phyloP scores from a whole-genome alignment of 2,797 vertebrate species.

The Darevskia mixta region DNA sequence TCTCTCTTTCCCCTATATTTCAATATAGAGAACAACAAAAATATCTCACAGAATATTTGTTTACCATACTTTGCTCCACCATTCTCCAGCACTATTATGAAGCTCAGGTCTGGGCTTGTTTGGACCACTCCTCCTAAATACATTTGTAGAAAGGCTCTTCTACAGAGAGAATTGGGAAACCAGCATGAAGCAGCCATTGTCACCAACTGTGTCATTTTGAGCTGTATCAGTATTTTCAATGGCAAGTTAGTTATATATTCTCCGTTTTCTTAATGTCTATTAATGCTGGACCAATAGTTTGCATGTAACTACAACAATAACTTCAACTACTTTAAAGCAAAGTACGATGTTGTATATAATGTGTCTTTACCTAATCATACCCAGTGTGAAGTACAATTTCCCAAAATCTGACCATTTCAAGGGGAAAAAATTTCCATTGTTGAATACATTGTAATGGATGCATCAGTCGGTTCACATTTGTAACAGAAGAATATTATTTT shows the following conservation, averaged over 20 bases:
- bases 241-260: accelerated
- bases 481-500: conserved; percentile 7
- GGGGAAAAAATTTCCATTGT: background rate
- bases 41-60: background rate
- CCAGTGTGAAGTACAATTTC: background rate
- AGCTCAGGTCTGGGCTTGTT: background rate
- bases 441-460: background rate
- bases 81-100: background rate
- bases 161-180: background rate
- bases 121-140: background rate
- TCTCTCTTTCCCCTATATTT: background rate
- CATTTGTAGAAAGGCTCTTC: background rate
- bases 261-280: background rate
- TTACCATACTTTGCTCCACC: background rate
- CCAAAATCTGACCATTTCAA: conserved; percentile 3
- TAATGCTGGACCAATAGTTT: background rate
- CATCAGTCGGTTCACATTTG: background rate
- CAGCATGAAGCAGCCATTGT: background rate
- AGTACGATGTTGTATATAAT: background rate
- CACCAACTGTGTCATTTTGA: accelerated
- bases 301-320: background rate
- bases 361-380: background rate
- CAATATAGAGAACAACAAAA: background rate
- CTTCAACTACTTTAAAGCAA: conserved; percentile 15
- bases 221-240: background rate